Evolutionary conservation across 1,140 invertebrate genomes (phyloP), one percentile per base, ranked within the genome.

Genomic region (Daktulosphaira vitifoliae): DNA sequence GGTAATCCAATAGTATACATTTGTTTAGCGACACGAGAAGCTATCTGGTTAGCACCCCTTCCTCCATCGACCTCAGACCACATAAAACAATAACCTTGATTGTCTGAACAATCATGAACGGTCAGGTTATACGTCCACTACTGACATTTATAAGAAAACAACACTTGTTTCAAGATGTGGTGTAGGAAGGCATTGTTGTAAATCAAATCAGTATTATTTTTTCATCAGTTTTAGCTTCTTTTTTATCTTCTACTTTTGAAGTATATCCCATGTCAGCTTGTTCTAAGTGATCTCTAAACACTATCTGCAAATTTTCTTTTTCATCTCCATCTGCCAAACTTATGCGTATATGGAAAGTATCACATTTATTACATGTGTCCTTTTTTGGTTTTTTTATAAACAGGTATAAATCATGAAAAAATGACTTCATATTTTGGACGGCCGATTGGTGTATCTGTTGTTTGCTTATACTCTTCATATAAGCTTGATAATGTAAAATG

Each of bases 11-110:
- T 26, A 13, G 11, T 26, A 7, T 16, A 3, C 13, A 25, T 26
- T 26, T 53, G 20, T 26, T 53, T 53, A 3, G 15, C 15, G 3
- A 53, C 15, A 26, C 5, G 29, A 25, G 51, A 25, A 13, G n/a
- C 51, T 5, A 53, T 53, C 29, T 53, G 51, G n/a, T 53, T 53
- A 2, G 51, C 51, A 26, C 51, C 51, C 15, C 51, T 25, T 23
- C 51, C 51, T 15, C 51, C 51, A 11, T 39, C 38, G n/a, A 39
- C 38, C n/a, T 39, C 38, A 5, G 38, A 39, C 38, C 38, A 39
- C 38, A 39, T 39, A 39, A 2, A 39, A 2, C 38, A 39, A 39
- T n/a, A n/a, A n/a, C n/a, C 38, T 39, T 39, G 38, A 39, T 39
- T 39, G 9, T 39, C 38, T 39, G 38, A 39, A 13, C 11, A 39